Percentiles rank a stretch among this genome's conserved stretches.
These are phyloP conservation scores for Campopleginae sp. DNA, from an alignment of 2,888 invertebrate genomes.

Conservation along the genomic window DNA sequence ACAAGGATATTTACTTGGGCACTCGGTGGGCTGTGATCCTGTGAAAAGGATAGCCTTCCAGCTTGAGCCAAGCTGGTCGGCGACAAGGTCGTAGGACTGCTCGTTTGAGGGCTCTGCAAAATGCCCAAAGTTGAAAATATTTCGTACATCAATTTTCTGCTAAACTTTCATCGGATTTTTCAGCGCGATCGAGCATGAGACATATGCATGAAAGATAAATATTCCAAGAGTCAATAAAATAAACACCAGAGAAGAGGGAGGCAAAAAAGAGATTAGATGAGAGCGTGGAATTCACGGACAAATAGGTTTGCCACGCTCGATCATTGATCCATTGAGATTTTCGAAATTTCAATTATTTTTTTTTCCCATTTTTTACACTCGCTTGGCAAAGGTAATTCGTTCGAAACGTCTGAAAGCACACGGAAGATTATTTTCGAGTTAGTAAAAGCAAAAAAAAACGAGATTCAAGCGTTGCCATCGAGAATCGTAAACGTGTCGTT, in stretches of 20 bases:
- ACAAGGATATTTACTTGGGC: slow-evolving; percentile 83
- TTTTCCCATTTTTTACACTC: neutral
- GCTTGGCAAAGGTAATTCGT: neutral
- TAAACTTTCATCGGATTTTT: neutral
- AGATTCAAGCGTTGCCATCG: slow-evolving; percentile 26
- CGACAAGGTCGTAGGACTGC: slow-evolving; percentile 90
- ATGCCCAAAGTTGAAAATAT: slow-evolving; percentile 72
- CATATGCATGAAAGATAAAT: slow-evolving; percentile 53
- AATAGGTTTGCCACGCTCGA: neutral
- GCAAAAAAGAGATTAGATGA: neutral
- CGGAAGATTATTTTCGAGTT: neutral
- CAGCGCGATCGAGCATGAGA: neutral
- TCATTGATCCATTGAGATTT: neutral
- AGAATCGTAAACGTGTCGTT: slow-evolving; percentile 42
- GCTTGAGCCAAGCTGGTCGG: slow-evolving; percentile 87
- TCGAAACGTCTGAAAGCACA: neutral
- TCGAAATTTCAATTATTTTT: neutral
- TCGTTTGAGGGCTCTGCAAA: slow-evolving; percentile 88
- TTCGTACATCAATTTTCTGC: slow-evolving; percentile 4
- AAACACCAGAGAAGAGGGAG: slow-evolving; percentile 6
- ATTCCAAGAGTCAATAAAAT: slow-evolving; percentile 46
- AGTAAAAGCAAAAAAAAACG: neutral
- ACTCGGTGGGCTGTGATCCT: slow-evolving; percentile 82
- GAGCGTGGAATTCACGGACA: slow-evolving; percentile 5
- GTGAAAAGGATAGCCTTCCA: slow-evolving; percentile 83